Conservation (phyloP, 2,113 vertebrate species). For the Uria aalge region DNA sequence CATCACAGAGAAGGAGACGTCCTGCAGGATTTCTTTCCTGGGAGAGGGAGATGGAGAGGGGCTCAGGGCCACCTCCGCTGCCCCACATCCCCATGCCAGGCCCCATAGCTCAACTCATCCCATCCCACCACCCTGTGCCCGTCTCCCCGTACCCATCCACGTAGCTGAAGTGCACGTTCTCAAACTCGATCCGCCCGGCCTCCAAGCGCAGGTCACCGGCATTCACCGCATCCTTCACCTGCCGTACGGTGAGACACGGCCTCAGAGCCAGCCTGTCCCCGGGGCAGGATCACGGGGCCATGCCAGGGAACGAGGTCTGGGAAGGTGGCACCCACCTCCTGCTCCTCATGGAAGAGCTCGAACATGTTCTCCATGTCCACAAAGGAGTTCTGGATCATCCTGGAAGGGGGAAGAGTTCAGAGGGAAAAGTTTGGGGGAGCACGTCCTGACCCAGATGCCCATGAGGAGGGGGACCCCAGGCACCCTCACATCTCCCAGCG, state of each 20-base stretch:
- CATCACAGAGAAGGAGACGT: conserved; percentile 91
- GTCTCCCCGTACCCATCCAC: conserved; percentile 73
- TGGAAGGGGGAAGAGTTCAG: conserved; percentile 44
- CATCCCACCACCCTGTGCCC: not conserved
- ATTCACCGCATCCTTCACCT: conserved; percentile 89
- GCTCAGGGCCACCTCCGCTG: not conserved
- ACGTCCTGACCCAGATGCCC: accelerated
- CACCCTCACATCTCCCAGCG: not conserved
- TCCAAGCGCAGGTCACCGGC: conserved; percentile 78
- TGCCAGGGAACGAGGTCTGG: accelerated
- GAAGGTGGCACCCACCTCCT: conserved; percentile 77
- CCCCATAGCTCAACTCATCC: not conserved
- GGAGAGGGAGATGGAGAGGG: not conserved
- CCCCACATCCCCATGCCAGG: not conserved
- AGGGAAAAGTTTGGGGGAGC: not conserved
- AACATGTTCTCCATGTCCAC: conserved; percentile 99
- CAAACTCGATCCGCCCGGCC: conserved; percentile 87
- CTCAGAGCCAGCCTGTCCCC: not conserved
- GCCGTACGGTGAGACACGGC: accelerated
- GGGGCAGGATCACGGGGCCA: accelerated
- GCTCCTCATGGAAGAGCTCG: conserved; percentile 86
- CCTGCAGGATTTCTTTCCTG: conserved; percentile 88
- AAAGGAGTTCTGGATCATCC: conserved; percentile 96
- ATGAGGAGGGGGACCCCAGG: not conserved
- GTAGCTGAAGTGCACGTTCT: conserved; percentile 93